phyloP scores from a whole-genome alignment of 2,888 invertebrate species.

The Caenorhabditis virilis region DNA sequence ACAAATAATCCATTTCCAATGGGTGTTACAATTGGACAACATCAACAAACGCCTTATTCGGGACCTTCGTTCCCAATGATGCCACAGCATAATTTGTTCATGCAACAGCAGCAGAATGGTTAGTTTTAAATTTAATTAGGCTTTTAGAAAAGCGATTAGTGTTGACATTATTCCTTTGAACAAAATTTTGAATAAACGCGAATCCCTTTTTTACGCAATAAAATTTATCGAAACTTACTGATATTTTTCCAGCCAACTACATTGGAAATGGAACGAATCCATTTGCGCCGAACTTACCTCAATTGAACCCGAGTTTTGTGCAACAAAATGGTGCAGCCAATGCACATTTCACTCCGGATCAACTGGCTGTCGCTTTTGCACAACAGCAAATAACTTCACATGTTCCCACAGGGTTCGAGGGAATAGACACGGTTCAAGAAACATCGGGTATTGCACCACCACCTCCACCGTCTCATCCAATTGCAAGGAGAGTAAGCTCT shows the following conservation, averaged over 20 bases:
- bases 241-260: no score
- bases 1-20: slow-evolving; percentile 18
- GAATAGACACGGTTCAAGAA: background rate
- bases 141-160: no score
- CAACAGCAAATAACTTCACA: slow-evolving; percentile 33
- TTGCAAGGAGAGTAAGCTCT: slow-evolving; percentile 19
- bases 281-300: slow-evolving; percentile 21
- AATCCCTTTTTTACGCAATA: no score
- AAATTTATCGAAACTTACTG: no score
- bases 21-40: slow-evolving; percentile 27
- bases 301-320: no score
- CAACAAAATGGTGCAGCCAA: background rate
- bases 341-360: slow-evolving; percentile 32
- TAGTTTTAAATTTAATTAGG: no score
- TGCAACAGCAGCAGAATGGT: no score
- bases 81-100: no score
- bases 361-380: slow-evolving; percentile 37
- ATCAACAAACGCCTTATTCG: no score
- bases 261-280: slow-evolving; percentile 29
- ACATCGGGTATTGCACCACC: slow-evolving; percentile 29
- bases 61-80: no score
- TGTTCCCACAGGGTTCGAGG: slow-evolving; percentile 3
- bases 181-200: no score
- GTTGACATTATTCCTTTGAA: no score
- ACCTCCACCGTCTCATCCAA: slow-evolving; percentile 47